Base-by-base conservation (phyloP, 2,113 vertebrate species). In the Archocentrus centrarchus region DNA sequence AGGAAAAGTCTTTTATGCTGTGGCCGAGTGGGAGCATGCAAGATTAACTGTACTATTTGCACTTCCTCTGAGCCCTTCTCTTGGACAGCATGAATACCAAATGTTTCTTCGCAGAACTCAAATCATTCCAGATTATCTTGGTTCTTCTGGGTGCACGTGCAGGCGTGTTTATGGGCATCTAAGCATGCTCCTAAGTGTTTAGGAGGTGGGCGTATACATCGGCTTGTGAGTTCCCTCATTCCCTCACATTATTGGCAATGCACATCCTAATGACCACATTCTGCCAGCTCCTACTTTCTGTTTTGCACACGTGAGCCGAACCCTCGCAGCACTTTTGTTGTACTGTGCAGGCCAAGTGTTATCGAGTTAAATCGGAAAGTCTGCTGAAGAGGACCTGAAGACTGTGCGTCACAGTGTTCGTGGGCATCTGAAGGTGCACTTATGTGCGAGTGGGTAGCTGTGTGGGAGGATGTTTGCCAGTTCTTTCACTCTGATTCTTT, bases 101-200 rank as follows among this genome's bases (percentile, higher is more conserved):
- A 85, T 90, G 75, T 76, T 86, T 20, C 85, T 58, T 82, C 83
- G 84, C 86, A 81, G 82, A 83, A 89, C 24, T 80, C 73, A 66
- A 73, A 57, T 39, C 47, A 63, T 73, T 80, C 32, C 7, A 18
- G 58, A 83, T 83, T 68, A 75, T 66, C 8, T 58, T 11, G 35
- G 41, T 76, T 68, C 66, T 57, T 77, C 66, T 77, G 47, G 22
- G 37, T 61, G 15, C 30, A 55, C 53, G 17, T 55, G 63, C 24
- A 24, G 37, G 32, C 50, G 35, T 64, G 55, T 44, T 47, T 58
- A 57, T 6, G 53, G 32, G 75, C 32, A 27, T 78, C 61, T 18
- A 53, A 53, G 66, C 30, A 44, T 14, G 44, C 44, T 13, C 13
- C 11, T 14, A 80, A 84, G 41, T 20, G 73, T 81, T 59, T 59